Conservation (phyloP, 2,888 invertebrate genomes). For the Patella depressa region DNA sequence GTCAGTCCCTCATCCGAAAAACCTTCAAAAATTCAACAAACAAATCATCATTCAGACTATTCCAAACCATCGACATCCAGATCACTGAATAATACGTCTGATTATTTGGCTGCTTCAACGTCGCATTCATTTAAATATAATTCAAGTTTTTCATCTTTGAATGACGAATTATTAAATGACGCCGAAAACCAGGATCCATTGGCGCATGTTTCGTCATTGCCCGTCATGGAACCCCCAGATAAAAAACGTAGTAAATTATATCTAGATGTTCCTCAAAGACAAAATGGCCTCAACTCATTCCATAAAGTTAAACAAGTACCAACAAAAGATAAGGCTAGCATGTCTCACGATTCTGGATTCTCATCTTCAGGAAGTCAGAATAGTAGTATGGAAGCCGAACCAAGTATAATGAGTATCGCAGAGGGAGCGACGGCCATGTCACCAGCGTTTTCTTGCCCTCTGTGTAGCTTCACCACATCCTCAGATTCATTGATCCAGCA, state of each 20-base stretch:
- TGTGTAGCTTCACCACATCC: constrained; percentile 83
- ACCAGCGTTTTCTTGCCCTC: constrained; percentile 76
- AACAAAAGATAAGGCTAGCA: not conserved
- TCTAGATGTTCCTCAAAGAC: constrained; percentile 22
- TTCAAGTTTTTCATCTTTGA: not conserved
- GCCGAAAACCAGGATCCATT: not conserved
- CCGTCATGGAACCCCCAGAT: not conserved
- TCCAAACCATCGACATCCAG: not conserved
- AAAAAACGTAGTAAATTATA: constrained; percentile 21
- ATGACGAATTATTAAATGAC: not conserved
- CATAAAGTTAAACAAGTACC: constrained; percentile 9
- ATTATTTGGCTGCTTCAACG: not conserved
- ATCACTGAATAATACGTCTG: not conserved
- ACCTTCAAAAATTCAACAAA: not conserved
- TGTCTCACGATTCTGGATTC: not conserved
- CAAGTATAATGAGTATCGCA: not conserved
- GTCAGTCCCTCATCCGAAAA: constrained; percentile 4
- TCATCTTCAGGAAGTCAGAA: not conserved
- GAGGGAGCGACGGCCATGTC: constrained; percentile 6
- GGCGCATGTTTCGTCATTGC: no score
- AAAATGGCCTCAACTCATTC: constrained; percentile 3
- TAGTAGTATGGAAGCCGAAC: constrained; percentile 5
- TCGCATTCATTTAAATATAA: not conserved
- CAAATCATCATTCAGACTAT: not conserved
- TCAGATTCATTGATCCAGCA: constrained; percentile 82